Evolutionary conservation across 2,797 vertebrate species (phyloP).

Genomic region (Sylvilagus floridanus): DNA sequence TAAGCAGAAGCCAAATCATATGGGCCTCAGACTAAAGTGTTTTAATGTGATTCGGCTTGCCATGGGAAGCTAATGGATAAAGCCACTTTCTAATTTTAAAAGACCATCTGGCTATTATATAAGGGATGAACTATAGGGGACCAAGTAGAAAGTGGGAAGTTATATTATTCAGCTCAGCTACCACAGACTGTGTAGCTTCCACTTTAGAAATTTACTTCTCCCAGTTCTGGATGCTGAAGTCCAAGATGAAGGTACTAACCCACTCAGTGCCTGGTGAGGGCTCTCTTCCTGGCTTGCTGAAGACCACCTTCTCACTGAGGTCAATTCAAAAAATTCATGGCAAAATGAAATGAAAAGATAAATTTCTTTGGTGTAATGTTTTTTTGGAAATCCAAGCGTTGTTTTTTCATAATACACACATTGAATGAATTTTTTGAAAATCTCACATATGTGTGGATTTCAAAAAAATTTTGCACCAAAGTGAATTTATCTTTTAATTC

Average conservation of each 20-base stretch:
- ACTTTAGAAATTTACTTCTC: not conserved
- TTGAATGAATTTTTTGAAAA: too few relatives aligned
- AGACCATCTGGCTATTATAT: not conserved
- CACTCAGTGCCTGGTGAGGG: not conserved
- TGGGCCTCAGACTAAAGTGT: not conserved
- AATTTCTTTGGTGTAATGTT: too few relatives aligned
- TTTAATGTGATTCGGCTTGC: not conserved
- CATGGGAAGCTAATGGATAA: not conserved
- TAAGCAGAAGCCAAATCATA: not conserved
- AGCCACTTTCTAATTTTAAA: not conserved
- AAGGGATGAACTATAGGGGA: not conserved
- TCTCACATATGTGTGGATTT: too few relatives aligned
- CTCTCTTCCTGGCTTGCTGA: not conserved
- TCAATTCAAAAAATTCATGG: too few relatives aligned
- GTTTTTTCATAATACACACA: too few relatives aligned
- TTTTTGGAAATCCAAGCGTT: too few relatives aligned
- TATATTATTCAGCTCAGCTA: not conserved
- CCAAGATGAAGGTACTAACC: not conserved
- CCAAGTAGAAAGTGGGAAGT: not conserved
- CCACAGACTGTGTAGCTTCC: not conserved
- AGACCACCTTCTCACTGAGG: not conserved
- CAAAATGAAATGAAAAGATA: too few relatives aligned
- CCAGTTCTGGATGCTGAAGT: not conserved
- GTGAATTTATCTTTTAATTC: too few relatives aligned
- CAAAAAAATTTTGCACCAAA: too few relatives aligned